Evolutionary conservation across 2,888 invertebrate species (phyloP), one percentile per base, ranked within the genome.

Genomic region (Heliconius ethilla): DNA sequence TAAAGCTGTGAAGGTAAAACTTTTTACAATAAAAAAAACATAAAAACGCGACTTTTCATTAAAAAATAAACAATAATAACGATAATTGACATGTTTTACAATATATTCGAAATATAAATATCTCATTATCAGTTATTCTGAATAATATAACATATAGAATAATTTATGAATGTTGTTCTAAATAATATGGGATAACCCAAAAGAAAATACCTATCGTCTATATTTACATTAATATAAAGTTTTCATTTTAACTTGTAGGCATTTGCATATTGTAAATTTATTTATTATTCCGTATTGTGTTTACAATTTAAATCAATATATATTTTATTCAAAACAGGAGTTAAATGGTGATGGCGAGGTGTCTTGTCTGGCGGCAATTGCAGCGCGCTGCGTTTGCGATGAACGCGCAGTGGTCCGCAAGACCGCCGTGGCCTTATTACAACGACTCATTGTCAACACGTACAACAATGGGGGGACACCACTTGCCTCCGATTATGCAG

Each of bases 361-460:
- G 81, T 85, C 89, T 0, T 89, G 87, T 1, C 83, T 94, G 82
- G 85, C 90, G 87, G 88, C 86, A 75, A 86, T 88, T 81, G 89
- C 87, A 55, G 90, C 89, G 80, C 90, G 89, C 67, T 85, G 89
- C 84, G 89, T 89, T 83, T 88, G 89, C 83, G 94, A 94, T 87
- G 93, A 93, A 85, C 91, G 92, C 63, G 93, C 93, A 13, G 88
- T 85, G 6, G 94, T 94, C 81, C 88, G 94, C 3, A 88, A 89
- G 78, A 88, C 90, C n/a, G 92, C 90, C 69, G 87, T 88, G n/a
- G 74, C 85, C 37, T 87, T 93, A 25, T 84, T 92, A 79, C 90
- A 89, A 70, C 88, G 88, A 10, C 82, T 90, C 80, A 85, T 91
- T 6, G 79, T 82, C 66, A 79, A 82, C 40, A 29, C 55, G 33